phyloP scores from a whole-genome alignment of 1,140 invertebrate species.

The Cyclargus thomasi region DNA sequence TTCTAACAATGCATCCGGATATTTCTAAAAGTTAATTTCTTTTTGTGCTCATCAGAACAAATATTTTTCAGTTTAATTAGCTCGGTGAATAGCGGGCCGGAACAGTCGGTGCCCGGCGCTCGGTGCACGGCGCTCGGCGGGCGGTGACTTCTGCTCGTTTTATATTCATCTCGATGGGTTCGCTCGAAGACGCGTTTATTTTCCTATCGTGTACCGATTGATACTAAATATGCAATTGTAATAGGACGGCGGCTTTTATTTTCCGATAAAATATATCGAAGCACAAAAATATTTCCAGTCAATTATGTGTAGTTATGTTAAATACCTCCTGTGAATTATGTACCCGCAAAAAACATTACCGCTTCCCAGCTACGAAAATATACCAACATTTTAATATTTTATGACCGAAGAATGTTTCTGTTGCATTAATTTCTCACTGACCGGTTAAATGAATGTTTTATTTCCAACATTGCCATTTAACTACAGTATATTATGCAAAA shows the following conservation, averaged over 20 bases:
- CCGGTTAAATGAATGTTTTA: neutral
- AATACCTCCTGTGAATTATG: neutral
- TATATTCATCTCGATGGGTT: neutral
- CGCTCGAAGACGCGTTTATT: neutral
- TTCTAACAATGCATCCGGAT: neutral
- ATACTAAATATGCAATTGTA: neutral
- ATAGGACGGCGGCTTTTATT: neutral
- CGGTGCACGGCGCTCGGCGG: too few relatives aligned
- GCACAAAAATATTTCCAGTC: neutral
- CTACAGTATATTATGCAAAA: too few relatives aligned
- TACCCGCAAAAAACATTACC: neutral
- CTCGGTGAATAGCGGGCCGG: neutral
- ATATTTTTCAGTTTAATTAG: constrained; percentile 3
- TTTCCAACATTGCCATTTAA: neutral
- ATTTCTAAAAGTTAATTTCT: neutral
- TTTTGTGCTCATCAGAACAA: constrained; percentile 3
- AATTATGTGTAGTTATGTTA: neutral
- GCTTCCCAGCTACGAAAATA: neutral
- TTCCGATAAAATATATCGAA: neutral
- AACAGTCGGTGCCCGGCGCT: neutral
- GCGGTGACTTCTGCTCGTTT: neutral
- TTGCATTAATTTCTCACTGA: neutral
- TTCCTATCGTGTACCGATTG: neutral
- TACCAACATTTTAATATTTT: neutral
- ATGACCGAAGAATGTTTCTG: neutral